These are phyloP conservation scores for Epinotia brunnichana DNA, from an alignment of 2,888 invertebrate genomes.

Conservation along the genomic window DNA sequence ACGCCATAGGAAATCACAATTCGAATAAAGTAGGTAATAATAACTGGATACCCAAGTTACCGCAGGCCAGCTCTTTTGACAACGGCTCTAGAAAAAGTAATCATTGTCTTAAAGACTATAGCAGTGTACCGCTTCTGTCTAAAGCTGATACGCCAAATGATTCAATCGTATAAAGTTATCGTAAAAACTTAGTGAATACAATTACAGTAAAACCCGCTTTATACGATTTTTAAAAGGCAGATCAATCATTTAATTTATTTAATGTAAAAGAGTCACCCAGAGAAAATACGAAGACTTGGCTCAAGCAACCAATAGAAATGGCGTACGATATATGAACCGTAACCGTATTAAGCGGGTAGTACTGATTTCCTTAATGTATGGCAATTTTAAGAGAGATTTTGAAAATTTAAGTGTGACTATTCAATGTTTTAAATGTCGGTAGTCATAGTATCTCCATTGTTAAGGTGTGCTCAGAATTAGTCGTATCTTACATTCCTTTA, in stretches of 20 bases:
- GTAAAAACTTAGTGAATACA: slow-evolving; percentile 22
- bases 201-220: neutral
- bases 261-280: neutral
- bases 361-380: slow-evolving; percentile 38
- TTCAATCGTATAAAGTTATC: slow-evolving; percentile 67
- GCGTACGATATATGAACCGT: neutral
- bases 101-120: slow-evolving; percentile 76
- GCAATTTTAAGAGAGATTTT: slow-evolving; percentile 47
- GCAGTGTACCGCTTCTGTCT: slow-evolving; percentile 77
- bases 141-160: slow-evolving; percentile 76
- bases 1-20: slow-evolving; percentile 69
- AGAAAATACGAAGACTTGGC: neutral
- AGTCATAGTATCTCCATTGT: slow-evolving; percentile 42
- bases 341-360: neutral
- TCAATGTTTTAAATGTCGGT: slow-evolving; percentile 45
- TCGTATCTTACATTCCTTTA: slow-evolving; percentile 49
- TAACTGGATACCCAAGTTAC: slow-evolving; percentile 78
- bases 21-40: slow-evolving; percentile 77
- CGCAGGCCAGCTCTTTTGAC: slow-evolving; percentile 78
- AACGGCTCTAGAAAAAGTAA: slow-evolving; percentile 69
- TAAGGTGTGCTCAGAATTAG: slow-evolving; percentile 40
- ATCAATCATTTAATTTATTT: neutral
- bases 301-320: neutral
- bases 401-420: slow-evolving; percentile 45
- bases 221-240: neutral